Evolutionary conservation across 1,140 invertebrate genomes (phyloP), one percentile per base, ranked within the genome.

Genomic region (Acromyrmex charruanus): DNA sequence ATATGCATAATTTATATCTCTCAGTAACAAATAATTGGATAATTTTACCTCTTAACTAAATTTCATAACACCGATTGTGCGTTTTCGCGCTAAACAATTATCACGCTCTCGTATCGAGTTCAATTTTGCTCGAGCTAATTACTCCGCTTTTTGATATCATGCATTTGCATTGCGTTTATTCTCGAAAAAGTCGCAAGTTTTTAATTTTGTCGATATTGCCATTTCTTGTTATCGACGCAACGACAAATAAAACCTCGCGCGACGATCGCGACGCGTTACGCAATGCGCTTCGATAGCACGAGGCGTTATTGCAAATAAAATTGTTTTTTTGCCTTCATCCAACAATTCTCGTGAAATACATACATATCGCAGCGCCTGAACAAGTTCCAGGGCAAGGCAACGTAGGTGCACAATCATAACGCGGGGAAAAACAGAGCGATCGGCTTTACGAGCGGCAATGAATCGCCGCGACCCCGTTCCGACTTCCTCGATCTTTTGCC

Each of bases 401-500:
- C 61, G 39, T 59, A 53, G 66, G 21, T 51, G 25, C 31, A 21
- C 18, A 28, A 39, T 58, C 49, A 28, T 4, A 4, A 31, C n/a
- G 63, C 31, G 49, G 18, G 49, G 4, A 59, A 66, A 58, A 68
- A 31, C 58, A 14, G 21, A 16, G 58, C 39, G 39, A 63, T n/a
- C 65, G 77, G 21, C 63, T 68, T 69, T 53, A 14, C 65, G 51
- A 55, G 21, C 65, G 79, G 79, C 79, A 81, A 81, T 81, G 79
- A 81, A 71, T 81, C 66, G 77, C 28, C 44, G 31, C 53, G 80
- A 84, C 69, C 55, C 69, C 80, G 39, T 84, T 74, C n/a, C 69
- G n/a, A 35, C 69, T 84, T 84, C 80, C 80, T 84, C 80, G 25
- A 75, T 75, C 69, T 74, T 75, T 84, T 51, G 14, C 58, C 21